Evolutionary conservation across 2,113 vertebrate genomes (phyloP).

Genomic region (human): DNA sequence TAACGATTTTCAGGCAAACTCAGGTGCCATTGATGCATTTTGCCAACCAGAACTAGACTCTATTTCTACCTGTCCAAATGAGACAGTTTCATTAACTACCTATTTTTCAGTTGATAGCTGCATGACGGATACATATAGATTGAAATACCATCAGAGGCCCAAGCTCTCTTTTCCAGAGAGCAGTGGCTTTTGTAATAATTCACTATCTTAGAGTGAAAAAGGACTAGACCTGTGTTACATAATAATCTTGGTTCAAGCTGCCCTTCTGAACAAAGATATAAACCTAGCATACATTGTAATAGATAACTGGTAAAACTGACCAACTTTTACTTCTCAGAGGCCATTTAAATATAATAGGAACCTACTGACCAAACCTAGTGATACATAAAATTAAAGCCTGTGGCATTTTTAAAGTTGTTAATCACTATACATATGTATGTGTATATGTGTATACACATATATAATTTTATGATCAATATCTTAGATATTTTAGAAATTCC

Average conservation of each 20-base stretch:
- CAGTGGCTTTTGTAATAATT: conserved; percentile 80
- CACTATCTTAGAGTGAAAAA: conserved; percentile 83
- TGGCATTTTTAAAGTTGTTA: not conserved
- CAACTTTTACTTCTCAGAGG: not conserved
- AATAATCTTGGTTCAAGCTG: conserved; percentile 75
- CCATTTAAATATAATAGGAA: not conserved
- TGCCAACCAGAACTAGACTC: conserved; percentile 53
- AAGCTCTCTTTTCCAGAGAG: conserved; percentile 84
- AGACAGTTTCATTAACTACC: conserved; percentile 89
- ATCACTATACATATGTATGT: not conserved
- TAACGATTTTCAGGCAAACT: conserved; percentile 68
- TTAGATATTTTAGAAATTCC: conserved; percentile 9
- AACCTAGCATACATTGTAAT: conserved; percentile 78
- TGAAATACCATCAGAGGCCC: conserved; percentile 94
- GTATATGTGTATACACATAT: not conserved
- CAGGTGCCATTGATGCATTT: conserved; percentile 54
- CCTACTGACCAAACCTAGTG: not conserved
- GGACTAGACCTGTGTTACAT: conserved; percentile 79
- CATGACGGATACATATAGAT: conserved; percentile 97
- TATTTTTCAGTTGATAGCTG: conserved; percentile 97
- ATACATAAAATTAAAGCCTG: not conserved
- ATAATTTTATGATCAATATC: not conserved
- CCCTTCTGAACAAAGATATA: conserved; percentile 81
- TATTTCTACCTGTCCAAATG: conserved; percentile 60
- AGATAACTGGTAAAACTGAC: not conserved